Conservation (phyloP, 2,797 vertebrate species). For the Danio aesculapii region DNA sequence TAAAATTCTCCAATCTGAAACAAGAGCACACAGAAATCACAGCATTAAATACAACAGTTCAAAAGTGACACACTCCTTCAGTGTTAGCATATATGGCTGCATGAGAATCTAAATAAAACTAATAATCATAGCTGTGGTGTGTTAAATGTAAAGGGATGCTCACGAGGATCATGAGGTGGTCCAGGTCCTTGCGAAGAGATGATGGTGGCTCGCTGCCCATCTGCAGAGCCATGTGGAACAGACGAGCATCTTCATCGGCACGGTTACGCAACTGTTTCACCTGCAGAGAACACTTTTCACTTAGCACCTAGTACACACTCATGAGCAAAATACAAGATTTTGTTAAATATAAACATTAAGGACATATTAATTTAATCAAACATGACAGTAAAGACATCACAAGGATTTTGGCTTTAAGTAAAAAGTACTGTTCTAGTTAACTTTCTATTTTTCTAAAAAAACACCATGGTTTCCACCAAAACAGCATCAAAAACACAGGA, state of each 20-base stretch:
- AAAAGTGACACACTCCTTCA: not conserved
- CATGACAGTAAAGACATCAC: not conserved
- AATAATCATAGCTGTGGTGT: not conserved
- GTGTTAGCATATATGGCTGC: not conserved
- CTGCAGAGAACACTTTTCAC: conserved; percentile 69
- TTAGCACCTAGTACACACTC: not conserved
- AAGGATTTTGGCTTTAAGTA: not conserved
- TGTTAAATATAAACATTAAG: no score
- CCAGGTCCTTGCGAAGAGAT: conserved; percentile 89
- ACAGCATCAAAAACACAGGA: not conserved
- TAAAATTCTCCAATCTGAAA: conserved; percentile 91
- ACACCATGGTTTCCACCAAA: not conserved
- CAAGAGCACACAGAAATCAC: not conserved
- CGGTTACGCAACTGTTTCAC: conserved; percentile 97
- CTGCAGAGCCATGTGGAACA: conserved; percentile 96
- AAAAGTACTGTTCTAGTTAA: not conserved
- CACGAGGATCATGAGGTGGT: conserved; percentile 95
- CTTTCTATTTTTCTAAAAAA: not conserved
- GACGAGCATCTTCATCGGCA: conserved; percentile 95
- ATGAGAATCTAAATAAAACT: not conserved
- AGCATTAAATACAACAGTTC: not conserved
- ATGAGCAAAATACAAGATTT: not conserved
- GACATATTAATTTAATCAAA: not conserved
- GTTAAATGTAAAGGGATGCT: conserved; percentile 49
- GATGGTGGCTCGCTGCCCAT: conserved; percentile 94